Evolutionary conservation across 2,113 vertebrate species (phyloP).

Genomic region (Gobio gobio): DNA sequence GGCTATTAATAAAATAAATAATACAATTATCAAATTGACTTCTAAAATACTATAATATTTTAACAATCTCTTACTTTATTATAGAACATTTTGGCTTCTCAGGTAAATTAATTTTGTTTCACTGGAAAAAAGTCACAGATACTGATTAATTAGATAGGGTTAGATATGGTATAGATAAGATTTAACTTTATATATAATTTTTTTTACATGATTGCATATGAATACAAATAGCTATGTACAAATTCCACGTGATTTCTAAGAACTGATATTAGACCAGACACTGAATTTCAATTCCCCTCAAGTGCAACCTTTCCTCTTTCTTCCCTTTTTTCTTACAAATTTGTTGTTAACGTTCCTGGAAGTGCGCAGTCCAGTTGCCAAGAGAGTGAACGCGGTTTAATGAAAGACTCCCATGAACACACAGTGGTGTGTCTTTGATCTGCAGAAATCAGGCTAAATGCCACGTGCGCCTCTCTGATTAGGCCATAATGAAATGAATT

Average conservation of each 20-base stretch:
- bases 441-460: conserved; percentile 54
- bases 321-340: neutral
- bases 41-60: too few relatives aligned
- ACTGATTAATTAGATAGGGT: too few relatives aligned
- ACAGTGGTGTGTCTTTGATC: conserved; percentile 48
- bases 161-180: too few relatives aligned
- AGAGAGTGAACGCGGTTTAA: conserved; percentile 45
- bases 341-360: neutral
- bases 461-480: conserved; percentile 52
- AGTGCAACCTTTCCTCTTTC: neutral
- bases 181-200: too few relatives aligned
- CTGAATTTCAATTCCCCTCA: neutral
- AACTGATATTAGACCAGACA: neutral
- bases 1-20: too few relatives aligned
- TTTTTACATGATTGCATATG: neutral
- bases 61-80: too few relatives aligned
- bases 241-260: neutral
- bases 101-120: too few relatives aligned
- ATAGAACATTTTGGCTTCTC: too few relatives aligned
- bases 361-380: conserved; percentile 8
- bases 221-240: neutral
- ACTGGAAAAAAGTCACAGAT: too few relatives aligned
- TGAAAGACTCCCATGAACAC: conserved; percentile 52
- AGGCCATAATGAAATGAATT: conserved; percentile 59
- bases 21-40: too few relatives aligned